These are phyloP conservation scores for Netelia fuscicornis DNA, from an alignment of 2,888 invertebrate species.

Conservation along the genomic window DNA sequence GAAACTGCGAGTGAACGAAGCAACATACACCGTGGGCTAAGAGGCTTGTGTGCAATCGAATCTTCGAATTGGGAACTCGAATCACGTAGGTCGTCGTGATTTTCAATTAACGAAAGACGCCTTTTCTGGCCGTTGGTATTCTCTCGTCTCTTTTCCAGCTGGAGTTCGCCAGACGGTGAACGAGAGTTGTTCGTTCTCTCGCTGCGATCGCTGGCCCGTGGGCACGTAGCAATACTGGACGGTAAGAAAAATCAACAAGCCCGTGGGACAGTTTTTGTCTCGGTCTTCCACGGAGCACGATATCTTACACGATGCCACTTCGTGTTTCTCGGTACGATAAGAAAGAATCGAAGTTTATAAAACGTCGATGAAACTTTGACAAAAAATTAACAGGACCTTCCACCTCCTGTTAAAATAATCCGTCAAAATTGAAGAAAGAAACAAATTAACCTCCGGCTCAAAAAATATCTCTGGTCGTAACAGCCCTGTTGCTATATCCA, in stretches of 20 bases:
- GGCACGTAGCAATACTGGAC: conserved; percentile 67
- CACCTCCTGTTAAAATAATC: background rate
- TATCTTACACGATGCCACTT: background rate
- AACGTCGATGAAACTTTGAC: too few species aligned
- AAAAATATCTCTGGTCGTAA: too few species aligned
- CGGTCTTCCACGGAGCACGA: background rate
- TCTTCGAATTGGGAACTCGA: conserved; percentile 72
- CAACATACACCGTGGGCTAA: conserved; percentile 38
- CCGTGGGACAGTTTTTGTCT: conserved; percentile 46
- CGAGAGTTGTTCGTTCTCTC: conserved; percentile 44
- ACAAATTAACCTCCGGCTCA: too few species aligned
- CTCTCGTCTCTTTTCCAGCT: conserved; percentile 46
- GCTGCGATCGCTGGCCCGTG: conserved; percentile 54
- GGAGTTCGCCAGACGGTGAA: conserved; percentile 55
- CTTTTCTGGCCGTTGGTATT: conserved; percentile 42
- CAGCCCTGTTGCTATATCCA: background rate
- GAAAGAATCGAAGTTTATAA: background rate
- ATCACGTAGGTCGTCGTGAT: conserved; percentile 80
- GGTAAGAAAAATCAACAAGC: conserved; percentile 73
- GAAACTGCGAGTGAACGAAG: conserved; percentile 65
- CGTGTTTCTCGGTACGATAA: background rate
- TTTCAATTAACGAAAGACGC: conserved; percentile 77
- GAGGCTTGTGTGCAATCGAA: conserved; percentile 70
- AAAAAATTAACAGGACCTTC: too few species aligned
- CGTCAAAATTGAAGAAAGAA: too few species aligned